Evolutionary conservation across 2,888 invertebrate genomes (phyloP), one percentile per base, ranked within the genome.

Genomic region (Eurytoma californica): DNA sequence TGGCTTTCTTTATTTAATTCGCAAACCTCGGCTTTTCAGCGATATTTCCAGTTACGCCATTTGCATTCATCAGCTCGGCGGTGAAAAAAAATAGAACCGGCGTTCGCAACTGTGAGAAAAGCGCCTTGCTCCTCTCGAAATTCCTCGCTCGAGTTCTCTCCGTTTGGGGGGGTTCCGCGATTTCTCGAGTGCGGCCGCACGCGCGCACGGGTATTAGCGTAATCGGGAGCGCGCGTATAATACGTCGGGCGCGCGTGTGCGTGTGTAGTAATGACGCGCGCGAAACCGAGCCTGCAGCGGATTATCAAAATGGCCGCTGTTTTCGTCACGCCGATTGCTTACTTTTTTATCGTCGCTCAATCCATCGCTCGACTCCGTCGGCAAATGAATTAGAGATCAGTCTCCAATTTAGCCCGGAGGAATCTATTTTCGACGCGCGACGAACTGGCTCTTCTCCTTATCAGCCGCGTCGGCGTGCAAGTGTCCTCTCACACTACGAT

Each of bases 221-320:
- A 53, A n/a, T 53, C 39, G 39, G 39, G 39, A 39, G 39, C 39
- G 39, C 39, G 39, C 39, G 39, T 39, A 39, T 39, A 9, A 39
- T 39, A 39, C 39, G 39, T 9, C 39, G 39, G 9, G n/a, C 5
- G 7, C n/a, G 24, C 28, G 28, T 14, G 20, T 28, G 20, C 61
- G 53, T 53, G 18, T 9, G 18, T 3, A 12, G n/a, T 20, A 58
- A n/a, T 60, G 28, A 14, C 24, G 24, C 20, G 60, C 60, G 60
- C 13, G 9, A 18, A 65, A 18, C 20, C 24, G 58, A 39, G 39
- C 39, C 39, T 9, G 39, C 9, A 63, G 66, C 55, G 58, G 58
- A 74, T 58, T 66, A 58, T 75, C 68, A 68, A 60, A 60, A 60
- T 67, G 67, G 67, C 60, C 60, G 60, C 39, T 18, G 57, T 18